A percentile compares a stretch with the other conserved stretches of the same genome.
Evolutionary conservation across 2,113 vertebrate species (phyloP).

Genomic region (Hippocampus mohnikei): DNA sequence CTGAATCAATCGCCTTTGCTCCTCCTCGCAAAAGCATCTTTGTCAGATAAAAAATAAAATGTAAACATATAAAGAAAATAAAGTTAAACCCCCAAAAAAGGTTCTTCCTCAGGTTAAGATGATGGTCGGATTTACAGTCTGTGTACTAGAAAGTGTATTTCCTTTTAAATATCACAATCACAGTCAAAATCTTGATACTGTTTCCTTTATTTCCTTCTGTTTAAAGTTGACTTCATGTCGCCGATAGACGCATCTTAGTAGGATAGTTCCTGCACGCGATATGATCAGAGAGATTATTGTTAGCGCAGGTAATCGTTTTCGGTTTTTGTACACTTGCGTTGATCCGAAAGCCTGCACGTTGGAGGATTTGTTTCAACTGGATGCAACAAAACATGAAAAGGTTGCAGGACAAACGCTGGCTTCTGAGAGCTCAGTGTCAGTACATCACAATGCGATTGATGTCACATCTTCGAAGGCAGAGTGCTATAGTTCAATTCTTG

Average conservation of each 20-base stretch:
- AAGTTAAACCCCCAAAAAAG: slow-evolving; percentile 13
- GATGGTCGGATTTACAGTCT: slow-evolving; percentile 15
- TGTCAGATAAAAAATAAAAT: slow-evolving; percentile 15
- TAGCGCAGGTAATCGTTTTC: slow-evolving; percentile 1
- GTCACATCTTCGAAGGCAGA: not conserved
- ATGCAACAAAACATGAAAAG: not conserved
- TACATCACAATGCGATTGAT: not conserved
- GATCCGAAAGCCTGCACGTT: not conserved
- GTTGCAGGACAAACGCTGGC: not conserved
- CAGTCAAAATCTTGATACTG: slow-evolving; percentile 15
- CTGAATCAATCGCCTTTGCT: not conserved
- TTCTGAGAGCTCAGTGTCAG: not conserved
- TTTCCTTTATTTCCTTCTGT: slow-evolving; percentile 15
- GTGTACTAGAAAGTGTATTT: slow-evolving; percentile 15
- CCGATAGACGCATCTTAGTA: slow-evolving; percentile 29
- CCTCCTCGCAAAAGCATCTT: not conserved
- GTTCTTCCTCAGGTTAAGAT: slow-evolving; percentile 29
- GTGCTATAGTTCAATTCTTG: not conserved
- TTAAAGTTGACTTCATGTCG: slow-evolving; percentile 25
- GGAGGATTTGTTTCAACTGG: not conserved
- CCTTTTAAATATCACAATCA: slow-evolving; percentile 47
- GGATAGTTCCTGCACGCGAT: not conserved
- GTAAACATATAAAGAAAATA: slow-evolving; percentile 21
- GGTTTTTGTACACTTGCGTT: slow-evolving; percentile 3
- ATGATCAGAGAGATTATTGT: slow-evolving; percentile 1